Conservation (phyloP, 2,797 vertebrate genomes). For the Somateria mollissima region DNA sequence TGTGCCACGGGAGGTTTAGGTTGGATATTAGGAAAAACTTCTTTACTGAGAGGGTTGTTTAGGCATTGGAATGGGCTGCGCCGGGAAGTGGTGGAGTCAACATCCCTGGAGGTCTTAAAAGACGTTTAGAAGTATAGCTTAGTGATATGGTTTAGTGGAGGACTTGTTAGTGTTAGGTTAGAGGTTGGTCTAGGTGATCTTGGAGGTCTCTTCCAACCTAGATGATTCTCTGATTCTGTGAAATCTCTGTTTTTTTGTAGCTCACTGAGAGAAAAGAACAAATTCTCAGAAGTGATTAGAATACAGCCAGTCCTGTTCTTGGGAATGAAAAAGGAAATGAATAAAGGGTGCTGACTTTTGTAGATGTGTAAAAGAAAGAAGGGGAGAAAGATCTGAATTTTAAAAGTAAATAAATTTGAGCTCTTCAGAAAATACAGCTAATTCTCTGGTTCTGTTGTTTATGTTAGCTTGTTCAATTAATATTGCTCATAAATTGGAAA, state of each 20-base stretch:
- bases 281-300: background rate
- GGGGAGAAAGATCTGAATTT: background rate
- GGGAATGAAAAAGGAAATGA: background rate
- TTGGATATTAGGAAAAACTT: no score
- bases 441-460: background rate
- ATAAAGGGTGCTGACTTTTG: background rate
- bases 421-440: background rate
- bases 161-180: no score
- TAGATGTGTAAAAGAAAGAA: background rate
- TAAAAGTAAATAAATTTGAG: background rate
- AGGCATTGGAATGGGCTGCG: no score
- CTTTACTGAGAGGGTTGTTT: no score
- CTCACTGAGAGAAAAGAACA: accelerated
- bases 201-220: no score
- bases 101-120: no score
- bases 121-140: no score
- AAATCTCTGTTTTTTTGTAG: background rate
- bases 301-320: background rate
- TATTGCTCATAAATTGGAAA: background rate
- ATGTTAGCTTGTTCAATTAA: background rate
- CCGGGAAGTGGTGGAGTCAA: no score
- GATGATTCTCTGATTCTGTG: no score
- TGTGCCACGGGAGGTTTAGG: no score
- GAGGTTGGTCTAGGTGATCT: no score
- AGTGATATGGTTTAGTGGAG: no score